These are phyloP conservation scores for Brenthis daphne DNA, from an alignment of 2,888 invertebrate species.

Conservation along the genomic window DNA sequence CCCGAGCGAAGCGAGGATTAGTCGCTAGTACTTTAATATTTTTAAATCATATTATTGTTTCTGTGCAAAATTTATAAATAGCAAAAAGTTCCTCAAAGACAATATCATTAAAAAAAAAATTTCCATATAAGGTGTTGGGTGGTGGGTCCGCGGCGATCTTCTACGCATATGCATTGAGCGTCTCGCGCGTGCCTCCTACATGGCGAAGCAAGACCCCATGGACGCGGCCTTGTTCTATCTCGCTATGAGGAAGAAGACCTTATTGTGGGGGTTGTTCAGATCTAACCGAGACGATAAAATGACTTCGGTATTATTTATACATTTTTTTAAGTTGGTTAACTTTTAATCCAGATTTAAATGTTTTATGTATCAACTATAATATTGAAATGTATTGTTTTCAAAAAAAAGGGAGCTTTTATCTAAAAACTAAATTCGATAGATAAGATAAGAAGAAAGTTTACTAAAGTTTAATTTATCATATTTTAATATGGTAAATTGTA, in stretches of 20 bases:
- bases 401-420: too few relatives aligned
- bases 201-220: slow-evolving; percentile 95
- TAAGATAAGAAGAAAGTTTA: too few relatives aligned
- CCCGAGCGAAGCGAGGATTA: too few relatives aligned
- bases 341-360: slow-evolving; percentile 9
- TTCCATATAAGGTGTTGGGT: slow-evolving; percentile 87
- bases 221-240: slow-evolving; percentile 98
- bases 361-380: too few relatives aligned
- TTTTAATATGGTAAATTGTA: too few relatives aligned
- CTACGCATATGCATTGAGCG: slow-evolving; percentile 94
- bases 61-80: too few relatives aligned
- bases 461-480: too few relatives aligned
- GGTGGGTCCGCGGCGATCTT: slow-evolving; percentile 96
- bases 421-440: too few relatives aligned
- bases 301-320: slow-evolving; percentile 82
- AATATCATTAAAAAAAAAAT: neutral
- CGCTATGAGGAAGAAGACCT: slow-evolving; percentile 98
- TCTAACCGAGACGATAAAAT: slow-evolving; percentile 94
- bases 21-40: neutral
- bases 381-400: too few relatives aligned
- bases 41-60: neutral
- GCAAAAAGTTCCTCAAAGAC: neutral
- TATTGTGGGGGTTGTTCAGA: slow-evolving; percentile 97
- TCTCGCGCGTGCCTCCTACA: slow-evolving; percentile 96
- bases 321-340: slow-evolving; percentile 24